Conservation (phyloP, 2,797 vertebrate species). For the Columba guinea region DNA sequence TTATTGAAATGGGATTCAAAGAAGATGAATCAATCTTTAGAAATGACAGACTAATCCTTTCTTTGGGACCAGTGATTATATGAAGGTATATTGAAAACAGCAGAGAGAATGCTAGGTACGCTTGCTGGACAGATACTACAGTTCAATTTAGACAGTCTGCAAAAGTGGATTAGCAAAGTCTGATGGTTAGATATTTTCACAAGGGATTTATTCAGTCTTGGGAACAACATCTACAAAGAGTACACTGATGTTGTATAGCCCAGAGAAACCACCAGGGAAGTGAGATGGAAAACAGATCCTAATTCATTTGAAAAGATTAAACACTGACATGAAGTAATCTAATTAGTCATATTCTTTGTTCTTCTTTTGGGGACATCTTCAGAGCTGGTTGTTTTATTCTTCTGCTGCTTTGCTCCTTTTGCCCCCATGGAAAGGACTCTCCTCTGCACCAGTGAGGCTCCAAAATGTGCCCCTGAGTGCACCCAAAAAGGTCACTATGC, state of each 20-base stretch:
- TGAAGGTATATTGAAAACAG: constrained; percentile 3
- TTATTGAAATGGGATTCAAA: constrained; percentile 49
- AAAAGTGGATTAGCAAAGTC: constrained; percentile 3
- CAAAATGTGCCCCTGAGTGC: accelerated
- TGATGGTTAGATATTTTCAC: not conserved
- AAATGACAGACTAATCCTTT: constrained; percentile 43
- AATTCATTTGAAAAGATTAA: constrained; percentile 17
- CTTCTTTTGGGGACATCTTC: not conserved
- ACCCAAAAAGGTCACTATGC: not conserved
- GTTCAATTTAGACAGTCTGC: not conserved
- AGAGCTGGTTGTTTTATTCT: not conserved
- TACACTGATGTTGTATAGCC: not conserved
- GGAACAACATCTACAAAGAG: not conserved
- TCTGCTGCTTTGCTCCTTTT: not conserved
- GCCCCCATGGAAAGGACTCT: not conserved
- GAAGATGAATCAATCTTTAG: constrained; percentile 27
- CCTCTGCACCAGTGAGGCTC: not conserved
- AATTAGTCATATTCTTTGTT: not conserved
- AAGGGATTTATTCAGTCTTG: not conserved
- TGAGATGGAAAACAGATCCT: not conserved
- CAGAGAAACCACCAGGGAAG: not conserved
- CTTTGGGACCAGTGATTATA: constrained; percentile 7
- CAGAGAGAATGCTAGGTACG: not conserved
- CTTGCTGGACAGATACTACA: not conserved
- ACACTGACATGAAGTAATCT: not conserved